These are phyloP conservation scores for Zaprionus africanus DNA, from an alignment of 1,140 invertebrate species.

Conservation along the genomic window DNA sequence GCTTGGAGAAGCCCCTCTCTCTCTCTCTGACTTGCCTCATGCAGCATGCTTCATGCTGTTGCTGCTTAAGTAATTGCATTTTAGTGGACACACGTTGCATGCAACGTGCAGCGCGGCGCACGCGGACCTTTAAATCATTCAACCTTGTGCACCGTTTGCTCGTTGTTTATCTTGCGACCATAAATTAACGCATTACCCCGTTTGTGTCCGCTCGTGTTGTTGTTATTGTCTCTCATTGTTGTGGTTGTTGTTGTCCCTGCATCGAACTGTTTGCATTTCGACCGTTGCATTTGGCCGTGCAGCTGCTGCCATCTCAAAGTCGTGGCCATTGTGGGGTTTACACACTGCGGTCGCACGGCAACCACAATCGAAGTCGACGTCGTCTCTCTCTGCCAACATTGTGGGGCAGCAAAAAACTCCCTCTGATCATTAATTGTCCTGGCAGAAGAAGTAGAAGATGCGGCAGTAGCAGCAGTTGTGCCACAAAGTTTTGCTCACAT, in stretches of 20 bases:
- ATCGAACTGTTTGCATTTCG: slow-evolving; percentile 79
- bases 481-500: slow-evolving; percentile 38
- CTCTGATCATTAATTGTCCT: slow-evolving; percentile 62
- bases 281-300: slow-evolving; percentile 73
- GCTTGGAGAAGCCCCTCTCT: background rate
- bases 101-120: slow-evolving; percentile 8
- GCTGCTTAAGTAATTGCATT: slow-evolving; percentile 74
- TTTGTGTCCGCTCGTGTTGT: background rate
- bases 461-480: background rate
- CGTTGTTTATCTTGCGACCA: slow-evolving; percentile 78
- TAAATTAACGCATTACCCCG: slow-evolving; percentile 77
- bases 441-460: slow-evolving; percentile 28
- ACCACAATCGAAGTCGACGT: slow-evolving; percentile 71
- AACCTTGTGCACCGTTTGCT: background rate
- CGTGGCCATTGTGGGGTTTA: slow-evolving; percentile 65
- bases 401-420: slow-evolving; percentile 15
- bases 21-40: background rate
- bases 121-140: slow-evolving; percentile 68
- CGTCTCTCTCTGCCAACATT: background rate
- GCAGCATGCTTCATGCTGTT: background rate
- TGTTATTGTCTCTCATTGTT: slow-evolving; percentile 21
- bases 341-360: slow-evolving; percentile 61
- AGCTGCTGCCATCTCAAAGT: slow-evolving; percentile 72
- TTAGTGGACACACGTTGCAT: slow-evolving; percentile 77
- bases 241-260: slow-evolving; percentile 53